Evolutionary conservation across 2,888 invertebrate species (phyloP).

Genomic region (Lasiommata megera): DNA sequence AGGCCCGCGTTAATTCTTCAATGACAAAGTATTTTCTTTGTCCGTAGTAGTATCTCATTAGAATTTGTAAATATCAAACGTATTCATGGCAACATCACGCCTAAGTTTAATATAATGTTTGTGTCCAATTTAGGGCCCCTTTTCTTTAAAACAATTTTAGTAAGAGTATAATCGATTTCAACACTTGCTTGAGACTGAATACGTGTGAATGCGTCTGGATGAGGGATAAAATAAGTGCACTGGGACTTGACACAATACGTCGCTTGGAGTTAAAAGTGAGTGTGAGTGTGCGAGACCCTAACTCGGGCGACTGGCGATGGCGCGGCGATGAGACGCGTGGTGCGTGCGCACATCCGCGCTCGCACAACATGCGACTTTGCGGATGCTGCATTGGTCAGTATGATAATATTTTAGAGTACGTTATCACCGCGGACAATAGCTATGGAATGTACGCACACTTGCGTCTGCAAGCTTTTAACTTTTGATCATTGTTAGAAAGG

Average conservation of each 20-base stretch:
- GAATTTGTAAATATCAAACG: constrained; percentile 1
- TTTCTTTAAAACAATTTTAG: no score
- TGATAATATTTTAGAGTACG: neutral
- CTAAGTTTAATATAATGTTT: no score
- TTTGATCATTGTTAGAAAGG: no score
- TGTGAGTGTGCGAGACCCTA: constrained; percentile 61
- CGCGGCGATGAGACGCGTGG: constrained; percentile 57
- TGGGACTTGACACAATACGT: constrained; percentile 52
- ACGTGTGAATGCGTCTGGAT: constrained; percentile 20
- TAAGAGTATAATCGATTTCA: neutral
- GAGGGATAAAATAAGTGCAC: constrained; percentile 31
- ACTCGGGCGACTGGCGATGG: constrained; percentile 49
- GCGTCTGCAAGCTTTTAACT: no score
- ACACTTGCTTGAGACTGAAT: constrained; percentile 1
- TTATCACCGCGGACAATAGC: no score
- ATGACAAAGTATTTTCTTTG: neutral
- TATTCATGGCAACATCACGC: neutral
- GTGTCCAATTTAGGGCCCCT: no score
- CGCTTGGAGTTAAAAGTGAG: constrained; percentile 63
- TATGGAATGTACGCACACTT: no score
- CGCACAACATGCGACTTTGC: constrained; percentile 74
- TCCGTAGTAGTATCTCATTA: neutral
- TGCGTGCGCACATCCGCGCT: constrained; percentile 59
- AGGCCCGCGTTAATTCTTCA: neutral
- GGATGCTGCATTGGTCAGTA: constrained; percentile 76